Evolutionary conservation across 2,113 vertebrate species (phyloP), one percentile per base, ranked within the genome.

Genomic region (Phaethornis superciliosus): DNA sequence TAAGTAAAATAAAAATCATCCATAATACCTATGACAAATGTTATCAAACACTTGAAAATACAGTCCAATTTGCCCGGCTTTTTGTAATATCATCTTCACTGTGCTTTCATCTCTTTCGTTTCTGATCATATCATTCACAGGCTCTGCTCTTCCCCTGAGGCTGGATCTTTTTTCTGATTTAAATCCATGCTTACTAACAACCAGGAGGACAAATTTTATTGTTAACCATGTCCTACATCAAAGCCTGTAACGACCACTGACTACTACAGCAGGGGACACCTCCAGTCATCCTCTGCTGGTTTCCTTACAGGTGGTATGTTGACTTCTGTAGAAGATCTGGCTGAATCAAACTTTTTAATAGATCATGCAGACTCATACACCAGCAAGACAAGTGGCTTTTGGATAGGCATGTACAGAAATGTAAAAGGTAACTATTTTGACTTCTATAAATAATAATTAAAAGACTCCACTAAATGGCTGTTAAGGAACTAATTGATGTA

Each of bases 381-480:
- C 55, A 98, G 98, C 49, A 85, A 88, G n/a, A 88, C 97, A 40
- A 97, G 96, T 23, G 96, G 93, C 8, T 99, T 99, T 97, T 99
- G 99, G 99, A 98, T 98, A 79, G 99, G 99, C 85, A 76, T 99
- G 44, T 98, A 98, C 60, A 98, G 98, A 95, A 99, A 97, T 83
- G 95, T 98, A 52, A 97, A 98, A 88, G 98, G 99, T 99, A 97
- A 71, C 17, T 82, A 35, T 65, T 79, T 35, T 23, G 78, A 78
- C 7, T 59, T 83, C 26, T 21, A 26, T 24, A 69, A 42, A 63
- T 64, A 54, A 58, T 30, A 14, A 88, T 23, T 70, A 76, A 33
- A 12, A 64, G 9, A 18, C 5, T 64, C 72, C 7, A 78, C 49
- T 63, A 64, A 75, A 75, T 24, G 12, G 26, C 12, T 27, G 8